Evolutionary conservation across 1,140 invertebrate species (phyloP).

Genomic region (Littorina saxatilis): DNA sequence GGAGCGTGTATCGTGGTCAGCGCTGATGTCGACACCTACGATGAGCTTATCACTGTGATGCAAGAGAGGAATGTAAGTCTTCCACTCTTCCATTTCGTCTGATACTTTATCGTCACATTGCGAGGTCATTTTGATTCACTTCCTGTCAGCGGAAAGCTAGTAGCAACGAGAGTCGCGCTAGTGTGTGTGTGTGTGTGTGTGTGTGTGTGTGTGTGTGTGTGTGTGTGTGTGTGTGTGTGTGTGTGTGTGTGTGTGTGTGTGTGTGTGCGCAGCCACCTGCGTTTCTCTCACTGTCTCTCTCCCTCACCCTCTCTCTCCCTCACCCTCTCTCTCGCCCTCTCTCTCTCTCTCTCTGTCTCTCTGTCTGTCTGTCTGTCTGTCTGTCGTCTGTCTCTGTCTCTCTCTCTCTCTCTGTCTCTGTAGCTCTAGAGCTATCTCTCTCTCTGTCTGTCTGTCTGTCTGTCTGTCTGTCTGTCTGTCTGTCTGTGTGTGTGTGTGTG

Average conservation of each 20-base stretch:
- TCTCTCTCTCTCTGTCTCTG: not conserved
- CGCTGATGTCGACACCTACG: not conserved
- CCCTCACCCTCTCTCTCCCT: not conserved
- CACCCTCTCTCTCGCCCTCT: no score
- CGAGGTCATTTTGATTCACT: not conserved
- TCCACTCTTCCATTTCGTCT: not conserved
- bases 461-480: not conserved
- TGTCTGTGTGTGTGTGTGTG: not conserved
- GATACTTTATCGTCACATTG: not conserved
- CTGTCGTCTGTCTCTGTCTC: not conserved
- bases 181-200: not conserved
- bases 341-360: not conserved
- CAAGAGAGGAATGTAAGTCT: not conserved
- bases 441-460: not conserved
- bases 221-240: not conserved
- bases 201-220: slow-evolving; percentile 4
- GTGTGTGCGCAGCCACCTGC: not conserved
- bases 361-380: not conserved
- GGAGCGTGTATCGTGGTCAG: not conserved
- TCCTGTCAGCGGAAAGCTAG: not conserved
- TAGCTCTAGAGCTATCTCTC: not conserved
- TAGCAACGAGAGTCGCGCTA: not conserved
- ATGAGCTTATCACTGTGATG: not conserved
- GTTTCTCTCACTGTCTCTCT: not conserved
- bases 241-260: not conserved